Conservation (phyloP, 64 coral and sea anemone genomes). For the Actinia tenebrosa region DNA sequence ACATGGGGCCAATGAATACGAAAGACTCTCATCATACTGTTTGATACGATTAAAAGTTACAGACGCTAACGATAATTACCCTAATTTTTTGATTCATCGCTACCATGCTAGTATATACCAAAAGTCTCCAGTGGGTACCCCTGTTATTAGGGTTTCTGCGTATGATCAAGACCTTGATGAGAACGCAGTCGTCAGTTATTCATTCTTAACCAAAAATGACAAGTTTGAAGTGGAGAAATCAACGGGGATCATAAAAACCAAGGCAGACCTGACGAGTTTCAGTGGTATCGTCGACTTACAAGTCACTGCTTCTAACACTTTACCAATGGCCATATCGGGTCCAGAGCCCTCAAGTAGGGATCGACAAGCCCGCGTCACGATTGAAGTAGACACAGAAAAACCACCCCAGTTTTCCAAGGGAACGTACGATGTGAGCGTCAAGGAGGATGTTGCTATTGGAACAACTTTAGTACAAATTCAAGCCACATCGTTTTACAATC, state of each 20-base stretch:
- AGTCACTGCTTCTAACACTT: constrained; percentile 40
- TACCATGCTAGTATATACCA: constrained; percentile 71
- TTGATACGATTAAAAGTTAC: constrained; percentile 29
- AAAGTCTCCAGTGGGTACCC: constrained; percentile 38
- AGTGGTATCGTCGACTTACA: constrained; percentile 14
- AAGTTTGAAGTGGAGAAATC: constrained; percentile 30
- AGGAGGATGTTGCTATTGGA: constrained; percentile 33
- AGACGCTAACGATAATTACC: constrained; percentile 81
- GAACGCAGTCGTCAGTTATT: constrained; percentile 48
- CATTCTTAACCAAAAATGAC: constrained; percentile 42
- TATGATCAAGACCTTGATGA: constrained; percentile 27
- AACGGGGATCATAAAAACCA: constrained; percentile 48
- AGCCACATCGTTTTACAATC: constrained; percentile 10
- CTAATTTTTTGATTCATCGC: constrained; percentile 36
- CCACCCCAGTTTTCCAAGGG: constrained; percentile 40
- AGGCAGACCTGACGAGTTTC: constrained; percentile 28
- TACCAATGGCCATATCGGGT: constrained; percentile 39
- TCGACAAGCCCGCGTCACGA: constrained; percentile 4
- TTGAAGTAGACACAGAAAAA: constrained; percentile 36
- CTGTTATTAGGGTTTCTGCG: constrained; percentile 41
- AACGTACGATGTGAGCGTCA: constrained; percentile 29
- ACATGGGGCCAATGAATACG: constrained; percentile 25
- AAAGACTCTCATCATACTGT: constrained; percentile 44
- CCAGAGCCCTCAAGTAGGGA: background rate
- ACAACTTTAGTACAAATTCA: constrained; percentile 5